These are phyloP conservation scores for Selenia dentaria DNA, from an alignment of 2,888 invertebrate species.

Conservation along the genomic window DNA sequence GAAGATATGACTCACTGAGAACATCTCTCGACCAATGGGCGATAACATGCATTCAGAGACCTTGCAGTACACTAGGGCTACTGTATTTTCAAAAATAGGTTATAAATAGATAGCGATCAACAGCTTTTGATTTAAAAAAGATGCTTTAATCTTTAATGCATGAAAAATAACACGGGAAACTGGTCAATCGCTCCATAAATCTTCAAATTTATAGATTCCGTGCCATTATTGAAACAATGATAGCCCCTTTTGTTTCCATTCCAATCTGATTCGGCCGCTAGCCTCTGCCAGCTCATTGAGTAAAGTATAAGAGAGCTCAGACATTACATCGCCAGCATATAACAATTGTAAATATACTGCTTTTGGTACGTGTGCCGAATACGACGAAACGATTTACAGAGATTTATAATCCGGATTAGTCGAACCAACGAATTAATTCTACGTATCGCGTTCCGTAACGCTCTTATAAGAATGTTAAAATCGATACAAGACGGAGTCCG, in stretches of 20 bases:
- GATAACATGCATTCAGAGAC: too few species aligned
- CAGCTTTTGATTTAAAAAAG: too few species aligned
- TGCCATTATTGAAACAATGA: conserved; percentile 5
- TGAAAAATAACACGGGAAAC: too few species aligned
- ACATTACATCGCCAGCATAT: conserved; percentile 25
- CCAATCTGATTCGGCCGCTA: conserved; percentile 4
- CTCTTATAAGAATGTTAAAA: conserved; percentile 31
- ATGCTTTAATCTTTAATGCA: too few species aligned
- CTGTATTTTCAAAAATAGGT: too few species aligned
- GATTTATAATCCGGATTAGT: conserved; percentile 54
- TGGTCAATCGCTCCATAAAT: conserved; percentile 8
- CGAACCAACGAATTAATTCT: conserved; percentile 49
- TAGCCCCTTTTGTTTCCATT: conserved; percentile 4
- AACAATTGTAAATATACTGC: conserved; percentile 54
- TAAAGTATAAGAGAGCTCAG: too few species aligned
- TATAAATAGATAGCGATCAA: too few species aligned
- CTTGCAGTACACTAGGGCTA: too few species aligned
- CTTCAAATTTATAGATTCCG: conserved; percentile 11
- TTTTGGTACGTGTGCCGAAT: conserved; percentile 60
- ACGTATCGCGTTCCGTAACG: conserved; percentile 34
- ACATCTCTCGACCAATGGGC: too few species aligned
- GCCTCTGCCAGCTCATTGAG: conserved; percentile 3
- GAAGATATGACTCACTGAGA: too few species aligned
- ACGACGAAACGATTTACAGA: conserved; percentile 54
- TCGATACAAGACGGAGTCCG: conserved; percentile 33